Conservation (phyloP, 2,888 invertebrate species). For the Leptinotarsa tumamoca region DNA sequence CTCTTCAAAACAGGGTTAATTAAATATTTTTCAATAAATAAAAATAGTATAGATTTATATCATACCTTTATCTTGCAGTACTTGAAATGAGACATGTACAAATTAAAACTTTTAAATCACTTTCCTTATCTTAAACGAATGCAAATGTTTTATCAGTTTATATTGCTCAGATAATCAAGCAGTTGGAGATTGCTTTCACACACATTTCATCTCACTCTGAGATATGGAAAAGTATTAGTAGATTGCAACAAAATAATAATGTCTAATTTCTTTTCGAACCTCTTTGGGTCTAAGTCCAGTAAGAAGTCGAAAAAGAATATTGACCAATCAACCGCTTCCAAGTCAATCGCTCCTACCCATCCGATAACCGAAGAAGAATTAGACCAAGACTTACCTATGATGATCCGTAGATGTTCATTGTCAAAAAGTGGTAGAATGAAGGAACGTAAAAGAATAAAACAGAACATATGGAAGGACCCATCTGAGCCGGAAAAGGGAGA, state of each 20-base stretch:
- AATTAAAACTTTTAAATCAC: neutral
- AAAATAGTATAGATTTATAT: neutral
- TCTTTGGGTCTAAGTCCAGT: neutral
- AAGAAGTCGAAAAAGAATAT: constrained; percentile 10
- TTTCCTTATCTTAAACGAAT: constrained; percentile 16
- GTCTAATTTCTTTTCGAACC: constrained; percentile 14
- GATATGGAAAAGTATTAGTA: neutral
- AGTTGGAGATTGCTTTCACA: neutral
- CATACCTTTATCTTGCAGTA: neutral
- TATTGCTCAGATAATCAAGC: neutral
- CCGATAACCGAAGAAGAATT: constrained; percentile 23
- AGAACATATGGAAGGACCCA: constrained; percentile 2
- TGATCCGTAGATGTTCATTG: constrained; percentile 51
- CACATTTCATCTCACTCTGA: neutral
- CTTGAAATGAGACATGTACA: neutral
- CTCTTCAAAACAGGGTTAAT: too few species aligned
- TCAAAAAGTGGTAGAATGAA: constrained; percentile 58
- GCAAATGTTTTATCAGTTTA: constrained; percentile 13
- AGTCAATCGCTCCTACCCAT: constrained; percentile 11
- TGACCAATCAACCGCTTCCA: too few species aligned
- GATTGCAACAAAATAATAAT: neutral
- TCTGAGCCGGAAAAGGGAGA: neutral
- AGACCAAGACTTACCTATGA: constrained; percentile 36
- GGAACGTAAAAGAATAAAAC: constrained; percentile 36
- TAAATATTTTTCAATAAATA: too few species aligned